Evolutionary conservation across 37 sponge, comb jelly and placozoan genomes (phyloP), one percentile per base, ranked within the genome.

Genomic region (Lycopodina hypogea): DNA sequence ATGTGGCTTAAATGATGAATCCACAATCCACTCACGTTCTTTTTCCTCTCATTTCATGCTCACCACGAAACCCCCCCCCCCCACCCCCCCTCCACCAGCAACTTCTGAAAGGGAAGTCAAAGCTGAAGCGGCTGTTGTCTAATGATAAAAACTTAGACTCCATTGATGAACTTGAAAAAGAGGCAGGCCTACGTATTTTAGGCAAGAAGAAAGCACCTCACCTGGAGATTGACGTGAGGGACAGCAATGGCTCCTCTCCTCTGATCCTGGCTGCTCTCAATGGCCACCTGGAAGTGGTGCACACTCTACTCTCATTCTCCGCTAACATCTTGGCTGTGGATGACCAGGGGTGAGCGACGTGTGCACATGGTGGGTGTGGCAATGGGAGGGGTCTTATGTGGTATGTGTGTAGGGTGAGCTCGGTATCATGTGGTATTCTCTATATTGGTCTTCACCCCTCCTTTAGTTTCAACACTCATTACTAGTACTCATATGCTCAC

Each of bases 241-340:
- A 95, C 39, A 71, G 55, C 6, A 61, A 82, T 33, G 92, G 95
- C 34, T 66, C 75, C 28, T 88, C 95, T 36, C 84, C 95, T 56
- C 92, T 95, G n/a, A 85, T 86, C 18, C 76, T 91, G 29, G 95
- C 93, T 12, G 73, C 84, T 6, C 79, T 95, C 32, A 85, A 91
- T 66, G 95, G 93, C 12, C 94, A 94, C 85, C 83, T 35, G 53
- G 85, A 90, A 15, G 78, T 88, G 28, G 90, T 81, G 28, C 68
- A 75, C 65, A 55, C 61, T 0, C 74, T 90, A 1, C 63, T 94
- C 51, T 74, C 69, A 57, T 90, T 84, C 57, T 94, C 94, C 0
- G 91, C 91, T 28, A 56, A 84, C 28, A 42, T 90, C 23, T 53
- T 72, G 26, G 66, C 76, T 18, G 64, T 33, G 24, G 90, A 94